phyloP scores from a whole-genome alignment of 2,113 vertebrate genomes.

The Oreochromis aureus region DNA sequence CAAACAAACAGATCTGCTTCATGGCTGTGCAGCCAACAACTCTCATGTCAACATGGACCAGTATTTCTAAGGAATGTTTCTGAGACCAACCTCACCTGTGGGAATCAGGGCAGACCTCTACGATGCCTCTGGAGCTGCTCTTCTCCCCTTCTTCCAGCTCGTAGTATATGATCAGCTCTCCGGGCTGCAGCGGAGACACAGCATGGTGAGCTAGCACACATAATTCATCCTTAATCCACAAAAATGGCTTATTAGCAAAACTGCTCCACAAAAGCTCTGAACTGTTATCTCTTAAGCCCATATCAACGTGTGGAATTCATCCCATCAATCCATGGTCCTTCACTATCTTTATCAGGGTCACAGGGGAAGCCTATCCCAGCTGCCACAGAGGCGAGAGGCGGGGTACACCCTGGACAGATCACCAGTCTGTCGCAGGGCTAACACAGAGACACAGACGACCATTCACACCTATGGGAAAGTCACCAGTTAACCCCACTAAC shows the following conservation, averaged over 20 bases:
- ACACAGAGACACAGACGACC: not conserved
- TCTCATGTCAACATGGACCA: not conserved
- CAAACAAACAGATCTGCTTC: not conserved
- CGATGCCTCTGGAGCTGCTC: constrained; percentile 74
- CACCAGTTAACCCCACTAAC: not conserved
- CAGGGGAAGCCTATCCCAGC: not conserved
- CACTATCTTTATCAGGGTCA: not conserved
- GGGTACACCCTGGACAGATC: not conserved
- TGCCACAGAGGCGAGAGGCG: not conserved
- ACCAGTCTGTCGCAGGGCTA: not conserved
- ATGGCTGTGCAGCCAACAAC: not conserved
- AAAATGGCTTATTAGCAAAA: not conserved
- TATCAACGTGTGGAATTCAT: not conserved
- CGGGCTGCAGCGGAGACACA: constrained; percentile 45
- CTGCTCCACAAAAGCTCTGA: not conserved
- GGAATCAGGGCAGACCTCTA: constrained; percentile 75
- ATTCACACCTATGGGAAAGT: not conserved
- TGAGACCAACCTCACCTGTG: constrained; percentile 60
- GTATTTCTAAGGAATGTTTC: not conserved
- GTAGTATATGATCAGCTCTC: constrained; percentile 79
- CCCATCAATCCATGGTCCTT: not conserved
- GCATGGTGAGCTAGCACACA: not conserved
- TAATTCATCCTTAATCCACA: not conserved
- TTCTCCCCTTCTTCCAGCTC: constrained; percentile 76
- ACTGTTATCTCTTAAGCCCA: not conserved